Conservation (phyloP, 2,113 vertebrate species). For the Taxidea taxus region DNA sequence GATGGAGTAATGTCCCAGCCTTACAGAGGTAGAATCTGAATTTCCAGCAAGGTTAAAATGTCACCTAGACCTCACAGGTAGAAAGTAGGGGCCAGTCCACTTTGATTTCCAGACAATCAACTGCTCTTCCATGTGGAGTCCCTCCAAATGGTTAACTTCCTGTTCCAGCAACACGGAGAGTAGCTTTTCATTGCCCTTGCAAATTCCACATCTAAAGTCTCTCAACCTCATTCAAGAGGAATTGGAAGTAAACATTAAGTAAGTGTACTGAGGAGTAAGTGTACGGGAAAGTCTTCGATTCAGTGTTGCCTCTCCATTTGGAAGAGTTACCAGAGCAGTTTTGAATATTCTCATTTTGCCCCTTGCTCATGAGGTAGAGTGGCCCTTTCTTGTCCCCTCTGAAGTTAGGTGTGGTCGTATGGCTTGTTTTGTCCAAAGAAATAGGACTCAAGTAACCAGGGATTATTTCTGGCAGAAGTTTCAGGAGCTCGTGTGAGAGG, state of each 20-base stretch:
- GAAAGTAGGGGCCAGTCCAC: background rate
- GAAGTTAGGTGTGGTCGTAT: background rate
- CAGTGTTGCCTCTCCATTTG: background rate
- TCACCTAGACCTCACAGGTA: background rate
- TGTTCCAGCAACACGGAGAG: background rate
- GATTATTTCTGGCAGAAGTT: background rate
- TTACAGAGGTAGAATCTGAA: background rate
- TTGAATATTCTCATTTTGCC: background rate
- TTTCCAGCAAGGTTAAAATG: background rate
- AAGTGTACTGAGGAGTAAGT: background rate
- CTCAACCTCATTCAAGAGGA: background rate
- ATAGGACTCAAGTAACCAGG: background rate
- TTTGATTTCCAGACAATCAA: background rate
- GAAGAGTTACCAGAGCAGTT: background rate
- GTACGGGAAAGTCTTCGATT: background rate
- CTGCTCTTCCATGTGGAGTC: accelerated
- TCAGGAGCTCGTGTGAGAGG: background rate
- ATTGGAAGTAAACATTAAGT: background rate
- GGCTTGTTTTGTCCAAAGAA: background rate
- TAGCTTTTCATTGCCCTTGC: background rate
- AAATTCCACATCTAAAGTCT: background rate
- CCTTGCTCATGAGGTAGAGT: background rate
- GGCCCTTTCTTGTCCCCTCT: background rate
- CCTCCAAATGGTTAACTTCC: background rate
- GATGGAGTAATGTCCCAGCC: background rate